Conservation (phyloP, 2,888 invertebrate genomes). For the Willowsia nigromaculata region DNA sequence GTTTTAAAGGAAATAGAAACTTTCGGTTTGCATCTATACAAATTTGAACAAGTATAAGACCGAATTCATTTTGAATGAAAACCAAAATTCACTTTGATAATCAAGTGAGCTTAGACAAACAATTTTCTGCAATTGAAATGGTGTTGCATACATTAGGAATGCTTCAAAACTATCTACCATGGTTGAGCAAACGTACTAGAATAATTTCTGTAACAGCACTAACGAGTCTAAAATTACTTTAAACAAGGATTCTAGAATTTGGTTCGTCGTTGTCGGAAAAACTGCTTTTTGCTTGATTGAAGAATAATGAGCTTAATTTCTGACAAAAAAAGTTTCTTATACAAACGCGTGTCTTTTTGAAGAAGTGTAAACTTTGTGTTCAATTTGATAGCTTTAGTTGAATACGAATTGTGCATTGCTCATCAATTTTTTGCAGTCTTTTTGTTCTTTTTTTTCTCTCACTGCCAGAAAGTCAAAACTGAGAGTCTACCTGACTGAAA, state of each 20-base stretch:
- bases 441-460: background rate
- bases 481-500: constrained; percentile 47
- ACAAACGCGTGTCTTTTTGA: background rate
- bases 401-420: constrained; percentile 48
- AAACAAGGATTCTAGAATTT: constrained; percentile 20
- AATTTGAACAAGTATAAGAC: too few relatives aligned
- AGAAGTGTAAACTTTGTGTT: background rate
- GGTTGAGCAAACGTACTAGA: background rate
- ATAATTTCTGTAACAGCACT: constrained; percentile 26
- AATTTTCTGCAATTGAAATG: background rate
- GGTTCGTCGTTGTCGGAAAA: constrained; percentile 9
- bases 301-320: constrained; percentile 61
- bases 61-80: too few relatives aligned
- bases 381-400: constrained; percentile 22
- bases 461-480: constrained; percentile 6
- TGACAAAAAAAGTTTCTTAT: constrained; percentile 37
- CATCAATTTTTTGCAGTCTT: constrained; percentile 32
- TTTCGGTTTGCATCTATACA: too few relatives aligned
- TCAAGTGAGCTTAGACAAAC: background rate
- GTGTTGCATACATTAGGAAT: background rate
- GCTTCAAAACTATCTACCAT: background rate
- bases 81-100: too few relatives aligned
- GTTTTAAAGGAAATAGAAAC: too few relatives aligned
- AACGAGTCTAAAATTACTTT: constrained; percentile 62
- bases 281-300: constrained; percentile 21